Percentiles rank a stretch among this genome's conserved stretches.
Conservation (phyloP, 2,113 vertebrate genomes). For the Eulacestoma nigropectus region DNA sequence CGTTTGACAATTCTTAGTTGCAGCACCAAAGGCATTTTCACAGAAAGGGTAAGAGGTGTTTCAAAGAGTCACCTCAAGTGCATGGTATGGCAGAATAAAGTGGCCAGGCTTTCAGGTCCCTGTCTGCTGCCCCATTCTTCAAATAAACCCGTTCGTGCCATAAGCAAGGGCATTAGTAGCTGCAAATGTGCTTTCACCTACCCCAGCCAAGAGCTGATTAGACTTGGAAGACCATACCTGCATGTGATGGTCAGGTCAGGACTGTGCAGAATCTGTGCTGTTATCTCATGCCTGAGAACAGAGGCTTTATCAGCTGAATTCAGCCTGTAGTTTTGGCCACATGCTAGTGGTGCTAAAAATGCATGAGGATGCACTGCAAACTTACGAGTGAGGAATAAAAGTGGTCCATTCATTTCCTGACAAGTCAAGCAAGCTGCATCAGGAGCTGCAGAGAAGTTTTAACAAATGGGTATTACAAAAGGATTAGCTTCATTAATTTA, state of each 20-base stretch:
- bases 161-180: not conserved
- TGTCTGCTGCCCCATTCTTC: not conserved
- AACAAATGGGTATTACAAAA: not conserved
- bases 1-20: not conserved
- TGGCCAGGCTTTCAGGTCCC: not conserved
- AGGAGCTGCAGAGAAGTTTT: not conserved
- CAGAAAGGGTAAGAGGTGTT: not conserved
- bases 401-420: not conserved
- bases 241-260: not conserved
- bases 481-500: conserved; percentile 3
- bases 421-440: not conserved
- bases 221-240: not conserved
- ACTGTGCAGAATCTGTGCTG: not conserved
- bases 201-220: not conserved
- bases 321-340: not conserved
- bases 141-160: not conserved
- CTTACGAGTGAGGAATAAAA: not conserved
- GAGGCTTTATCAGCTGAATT: not conserved
- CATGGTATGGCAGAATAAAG: not conserved
- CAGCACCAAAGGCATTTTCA: not conserved
- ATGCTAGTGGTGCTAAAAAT: not conserved
- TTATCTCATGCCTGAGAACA: not conserved
- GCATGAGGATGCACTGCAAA: not conserved
- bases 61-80: not conserved
- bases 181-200: not conserved